Percentiles rank a stretch among this genome's conserved stretches.
phyloP scores from a whole-genome alignment of 1,140 invertebrate species.

The Polypedilum vanderplanki region DNA sequence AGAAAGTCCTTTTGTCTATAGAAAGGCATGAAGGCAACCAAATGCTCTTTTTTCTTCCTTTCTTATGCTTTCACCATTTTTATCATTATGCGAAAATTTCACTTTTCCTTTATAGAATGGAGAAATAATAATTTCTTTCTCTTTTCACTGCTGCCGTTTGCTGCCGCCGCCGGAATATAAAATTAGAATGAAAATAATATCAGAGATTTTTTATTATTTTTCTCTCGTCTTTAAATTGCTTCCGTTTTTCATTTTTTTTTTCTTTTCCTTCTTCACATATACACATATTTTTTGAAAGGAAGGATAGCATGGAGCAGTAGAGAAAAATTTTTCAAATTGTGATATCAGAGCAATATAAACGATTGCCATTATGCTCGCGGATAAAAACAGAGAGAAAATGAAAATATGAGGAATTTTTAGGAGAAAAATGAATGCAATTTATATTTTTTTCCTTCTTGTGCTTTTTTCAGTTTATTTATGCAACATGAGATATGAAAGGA shows the following conservation, averaged over 20 bases:
- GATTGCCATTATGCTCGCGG: constrained; percentile 13
- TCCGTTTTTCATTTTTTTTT: constrained; percentile 10
- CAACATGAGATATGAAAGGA: not conserved
- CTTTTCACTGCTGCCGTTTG: not conserved
- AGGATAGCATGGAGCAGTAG: not conserved
- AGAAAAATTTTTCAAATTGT: not conserved
- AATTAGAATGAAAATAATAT: constrained; percentile 20
- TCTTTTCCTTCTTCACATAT: not conserved
- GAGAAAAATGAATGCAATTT: constrained; percentile 14
- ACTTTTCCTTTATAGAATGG: not conserved
- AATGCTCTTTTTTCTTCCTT: too few relatives aligned
- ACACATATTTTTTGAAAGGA: not conserved
- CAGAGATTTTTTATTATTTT: not conserved
- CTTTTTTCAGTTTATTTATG: not conserved
- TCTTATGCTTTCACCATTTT: not conserved
- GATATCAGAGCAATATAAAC: constrained; percentile 13
- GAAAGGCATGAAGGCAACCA: too few relatives aligned
- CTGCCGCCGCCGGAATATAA: not conserved
- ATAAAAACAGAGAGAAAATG: not conserved
- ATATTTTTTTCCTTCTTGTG: not conserved
- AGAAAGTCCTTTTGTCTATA: too few relatives aligned
- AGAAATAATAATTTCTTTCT: too few relatives aligned
- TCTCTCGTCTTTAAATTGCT: not conserved
- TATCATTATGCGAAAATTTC: not conserved
- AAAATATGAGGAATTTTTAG: not conserved